These are phyloP conservation scores for Geopemphigus sp. DNA, from an alignment of 1,140 invertebrate genomes.

Conservation along the genomic window DNA sequence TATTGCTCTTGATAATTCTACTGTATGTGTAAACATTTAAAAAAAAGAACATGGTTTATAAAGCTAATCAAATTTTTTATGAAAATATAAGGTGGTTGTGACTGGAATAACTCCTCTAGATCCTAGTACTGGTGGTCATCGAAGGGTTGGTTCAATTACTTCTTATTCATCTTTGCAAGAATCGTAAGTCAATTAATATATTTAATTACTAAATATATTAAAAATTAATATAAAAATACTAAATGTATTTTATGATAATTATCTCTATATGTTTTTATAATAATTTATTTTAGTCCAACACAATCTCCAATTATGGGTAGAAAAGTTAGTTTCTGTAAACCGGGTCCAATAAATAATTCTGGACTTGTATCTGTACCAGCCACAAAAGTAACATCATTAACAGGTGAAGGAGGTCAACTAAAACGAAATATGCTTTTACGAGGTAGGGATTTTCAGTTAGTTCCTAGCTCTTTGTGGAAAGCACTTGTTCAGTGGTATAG, in stretches of 20 bases:
- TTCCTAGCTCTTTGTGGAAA: constrained; percentile 81
- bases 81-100: constrained; percentile 50
- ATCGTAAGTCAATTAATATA: not conserved
- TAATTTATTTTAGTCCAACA: constrained; percentile 54
- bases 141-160: constrained; percentile 35
- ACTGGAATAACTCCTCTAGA: constrained; percentile 52
- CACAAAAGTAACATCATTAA: constrained; percentile 67
- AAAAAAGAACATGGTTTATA: not conserved
- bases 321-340: constrained; percentile 54
- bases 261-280: not conserved
- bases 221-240: too few species aligned
- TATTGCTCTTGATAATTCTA: constrained; percentile 51
- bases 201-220: not conserved
- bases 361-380: constrained; percentile 64
- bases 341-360: constrained; percentile 77
- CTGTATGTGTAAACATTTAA: constrained; percentile 42
- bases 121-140: constrained; percentile 39
- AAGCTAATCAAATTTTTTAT: not conserved
- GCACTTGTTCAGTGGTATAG: constrained; percentile 83
- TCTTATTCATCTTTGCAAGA: constrained; percentile 41
- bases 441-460: constrained; percentile 76
- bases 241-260: too few species aligned
- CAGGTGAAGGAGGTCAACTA: constrained; percentile 81
- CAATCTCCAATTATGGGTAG: constrained; percentile 55
- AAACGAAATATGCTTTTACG: constrained; percentile 69